phyloP scores from a whole-genome alignment of 2,113 vertebrate genomes.

The Heptranchias perlo region DNA sequence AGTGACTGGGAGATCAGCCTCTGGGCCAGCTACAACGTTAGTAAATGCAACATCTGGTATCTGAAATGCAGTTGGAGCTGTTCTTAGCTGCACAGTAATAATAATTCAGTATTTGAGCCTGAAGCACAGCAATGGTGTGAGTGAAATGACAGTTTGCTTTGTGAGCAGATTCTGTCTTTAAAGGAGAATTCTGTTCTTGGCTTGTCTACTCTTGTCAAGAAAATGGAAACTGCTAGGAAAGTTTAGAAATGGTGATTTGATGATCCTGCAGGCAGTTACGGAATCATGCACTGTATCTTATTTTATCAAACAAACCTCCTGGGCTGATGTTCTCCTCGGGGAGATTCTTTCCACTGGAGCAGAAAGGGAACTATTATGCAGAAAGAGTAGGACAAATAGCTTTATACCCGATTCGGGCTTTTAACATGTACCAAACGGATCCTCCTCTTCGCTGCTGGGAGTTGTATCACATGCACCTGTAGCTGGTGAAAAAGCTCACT shows the following conservation, averaged over 20 bases:
- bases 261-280: neutral
- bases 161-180: neutral
- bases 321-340: neutral
- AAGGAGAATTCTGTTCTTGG: neutral
- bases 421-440: neutral
- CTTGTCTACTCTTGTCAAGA: constrained; percentile 17
- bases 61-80: constrained; percentile 45
- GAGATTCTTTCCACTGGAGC: neutral
- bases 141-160: constrained; percentile 29
- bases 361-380: neutral
- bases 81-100: neutral
- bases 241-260: neutral
- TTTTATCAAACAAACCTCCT: neutral
- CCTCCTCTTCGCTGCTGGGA: no score
- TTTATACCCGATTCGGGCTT: no score
- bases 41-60: constrained; percentile 62
- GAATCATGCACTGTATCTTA: neutral
- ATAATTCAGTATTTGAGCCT: constrained; percentile 27
- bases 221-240: neutral
- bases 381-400: neutral
- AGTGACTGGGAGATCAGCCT: constrained; percentile 57
- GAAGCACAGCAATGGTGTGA: neutral
- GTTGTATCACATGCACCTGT: neutral
- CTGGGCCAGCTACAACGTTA: constrained; percentile 52
- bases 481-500: neutral